These are phyloP conservation scores for Eupsilia transversa DNA, from an alignment of 2,888 invertebrate species.

Conservation along the genomic window DNA sequence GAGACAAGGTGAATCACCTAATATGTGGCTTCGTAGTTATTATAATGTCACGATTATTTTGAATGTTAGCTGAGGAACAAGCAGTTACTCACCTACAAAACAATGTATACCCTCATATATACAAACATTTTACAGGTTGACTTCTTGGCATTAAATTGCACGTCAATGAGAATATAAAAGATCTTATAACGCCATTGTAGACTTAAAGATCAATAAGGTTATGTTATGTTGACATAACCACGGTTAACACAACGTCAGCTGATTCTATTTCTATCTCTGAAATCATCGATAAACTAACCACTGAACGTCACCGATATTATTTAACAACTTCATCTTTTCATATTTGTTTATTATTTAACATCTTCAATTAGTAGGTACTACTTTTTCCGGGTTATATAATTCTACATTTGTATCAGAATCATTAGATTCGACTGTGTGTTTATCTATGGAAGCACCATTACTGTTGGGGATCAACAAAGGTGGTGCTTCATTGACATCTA, in stretches of 20 bases:
- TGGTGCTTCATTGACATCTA: background rate
- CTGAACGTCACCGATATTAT: background rate
- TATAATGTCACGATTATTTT: constrained; percentile 17
- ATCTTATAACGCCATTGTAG: background rate
- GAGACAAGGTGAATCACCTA: constrained; percentile 41
- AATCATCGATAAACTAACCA: constrained; percentile 23
- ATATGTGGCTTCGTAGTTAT: constrained; percentile 3
- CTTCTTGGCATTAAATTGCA: background rate
- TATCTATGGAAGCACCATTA: background rate
- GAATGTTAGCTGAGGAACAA: background rate
- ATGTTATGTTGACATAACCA: background rate
- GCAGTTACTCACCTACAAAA: background rate
- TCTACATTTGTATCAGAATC: background rate
- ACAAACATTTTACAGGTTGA: too few relatives aligned
- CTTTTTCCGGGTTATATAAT: background rate
- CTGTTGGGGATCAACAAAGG: background rate
- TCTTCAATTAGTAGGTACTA: background rate
- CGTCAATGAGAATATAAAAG: background rate
- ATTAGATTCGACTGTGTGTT: background rate
- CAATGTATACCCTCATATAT: background rate
- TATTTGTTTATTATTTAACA: constrained; percentile 24
- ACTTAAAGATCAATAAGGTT: background rate
- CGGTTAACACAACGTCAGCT: background rate
- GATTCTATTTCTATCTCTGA: constrained; percentile 29
- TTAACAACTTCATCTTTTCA: background rate